Base-by-base conservation (phyloP, 2,113 vertebrate species). In the Erythrocercus mccallii region DNA sequence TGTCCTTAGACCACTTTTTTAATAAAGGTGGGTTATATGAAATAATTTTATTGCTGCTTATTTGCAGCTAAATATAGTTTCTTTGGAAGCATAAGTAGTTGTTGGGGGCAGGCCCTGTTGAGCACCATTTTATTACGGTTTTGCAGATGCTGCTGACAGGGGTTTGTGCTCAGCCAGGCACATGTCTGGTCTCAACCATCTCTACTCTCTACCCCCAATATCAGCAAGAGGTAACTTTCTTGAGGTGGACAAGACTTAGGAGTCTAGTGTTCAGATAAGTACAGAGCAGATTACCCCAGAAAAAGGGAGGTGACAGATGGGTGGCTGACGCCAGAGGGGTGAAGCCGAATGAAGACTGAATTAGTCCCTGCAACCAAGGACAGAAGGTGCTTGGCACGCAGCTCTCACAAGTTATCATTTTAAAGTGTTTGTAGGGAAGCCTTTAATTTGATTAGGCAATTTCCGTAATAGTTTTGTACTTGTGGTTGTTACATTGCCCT, bases 251-350 rank as follows among this genome's bases (percentile, higher is more conserved):
- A 15, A 86, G 69, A 47, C 8, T 83, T 80, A 80, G 45, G 50
- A 88, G 42, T 48, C 71, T 72, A 25, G 25, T 73, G 54, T 90
- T 45, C 45, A 77, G 82, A 12, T 69, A 48, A 90, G 23, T 58
- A 38, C 15, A 42, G 82, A 86, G 68, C 82, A 88, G 72, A 86
- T 91, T 68, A 94, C 31, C 19, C 38, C 64, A 56, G 91, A 47
- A 73, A 8, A 90, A 88, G 44, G 70, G 68, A 45, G 82, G 78
- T 92, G 85, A 79, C 79, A 87, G 87, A 54, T 95, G 81, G 84
- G 61, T 90, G 78, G 28, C 76, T 86, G 82, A 57, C 54, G 68
- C 60, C 23, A 31, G 51, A 86, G 56, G 58, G 56, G 42, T 71
- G 65, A 94, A 86, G 51, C 69, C 0, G 0, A 92, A 88, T 44